phyloP scores from a whole-genome alignment of 2,797 vertebrate species.

The Aplochiton taeniatus region DNA sequence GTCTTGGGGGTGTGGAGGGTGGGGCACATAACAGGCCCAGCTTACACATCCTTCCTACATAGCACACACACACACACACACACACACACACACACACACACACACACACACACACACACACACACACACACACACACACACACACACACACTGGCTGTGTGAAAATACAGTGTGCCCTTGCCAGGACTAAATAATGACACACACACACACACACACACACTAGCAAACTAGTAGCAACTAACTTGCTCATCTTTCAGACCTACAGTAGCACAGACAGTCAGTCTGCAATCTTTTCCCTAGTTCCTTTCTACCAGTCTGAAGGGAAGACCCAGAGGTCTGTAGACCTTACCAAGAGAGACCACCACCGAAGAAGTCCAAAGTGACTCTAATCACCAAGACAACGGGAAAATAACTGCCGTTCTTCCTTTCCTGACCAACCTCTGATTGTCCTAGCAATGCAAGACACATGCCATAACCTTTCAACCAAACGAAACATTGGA shows the following conservation, averaged over 20 bases:
- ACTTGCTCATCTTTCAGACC: background rate
- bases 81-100: background rate
- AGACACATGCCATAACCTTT: too few species aligned
- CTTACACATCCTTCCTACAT: background rate
- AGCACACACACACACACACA: constrained; percentile 11
- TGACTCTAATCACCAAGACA: too few species aligned
- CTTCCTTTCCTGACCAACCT: too few species aligned
- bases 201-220: constrained; percentile 1
- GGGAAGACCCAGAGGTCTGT: too few species aligned
- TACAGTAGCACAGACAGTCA: too few species aligned
- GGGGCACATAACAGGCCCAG: background rate
- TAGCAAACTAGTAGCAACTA: background rate
- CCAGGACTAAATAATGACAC: constrained; percentile 20
- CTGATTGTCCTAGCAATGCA: too few species aligned
- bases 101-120: background rate
- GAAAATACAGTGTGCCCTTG: background rate
- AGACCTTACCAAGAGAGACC: too few species aligned
- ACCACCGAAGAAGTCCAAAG: too few species aligned
- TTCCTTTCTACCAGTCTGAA: too few species aligned
- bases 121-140: background rate
- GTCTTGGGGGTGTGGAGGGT: constrained; percentile 29
- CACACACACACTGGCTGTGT: background rate
- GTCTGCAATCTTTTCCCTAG: too few species aligned
- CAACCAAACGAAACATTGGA: too few species aligned
- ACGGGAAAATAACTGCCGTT: too few species aligned